A percentile compares a stretch with the other conserved stretches of the same genome.
Evolutionary conservation across 2,888 invertebrate genomes (phyloP).

Genomic region (Sicus ferrugineus): DNA sequence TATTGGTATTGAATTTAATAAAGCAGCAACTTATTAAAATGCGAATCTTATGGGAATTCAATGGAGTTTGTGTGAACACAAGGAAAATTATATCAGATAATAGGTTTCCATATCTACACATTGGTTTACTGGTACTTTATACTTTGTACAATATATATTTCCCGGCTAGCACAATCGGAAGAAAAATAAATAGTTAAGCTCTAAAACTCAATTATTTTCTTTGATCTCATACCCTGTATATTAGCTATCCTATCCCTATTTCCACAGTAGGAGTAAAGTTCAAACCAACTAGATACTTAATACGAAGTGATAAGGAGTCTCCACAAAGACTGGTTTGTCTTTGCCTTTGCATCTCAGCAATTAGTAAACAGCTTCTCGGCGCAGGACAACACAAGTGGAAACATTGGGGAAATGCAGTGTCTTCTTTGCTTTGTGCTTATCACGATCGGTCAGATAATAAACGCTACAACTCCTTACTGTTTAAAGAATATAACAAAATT

Average conservation of each 20-base stretch:
- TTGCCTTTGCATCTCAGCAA: neutral
- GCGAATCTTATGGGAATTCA: too few relatives aligned
- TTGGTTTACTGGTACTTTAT: too few relatives aligned
- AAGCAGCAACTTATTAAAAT: too few relatives aligned
- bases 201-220: too few relatives aligned
- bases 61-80: too few relatives aligned
- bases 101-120: too few relatives aligned
- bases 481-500: neutral
- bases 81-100: too few relatives aligned
- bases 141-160: too few relatives aligned
- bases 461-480: slow-evolving; percentile 2
- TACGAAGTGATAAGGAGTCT: neutral
- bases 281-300: neutral
- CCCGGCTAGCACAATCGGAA: too few relatives aligned
- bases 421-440: neutral
- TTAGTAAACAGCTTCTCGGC: neutral
- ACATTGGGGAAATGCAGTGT: neutral
- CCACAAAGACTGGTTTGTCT: neutral
- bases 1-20: too few relatives aligned
- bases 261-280: neutral
- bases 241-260: slow-evolving; percentile 2
- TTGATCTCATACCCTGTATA: neutral
- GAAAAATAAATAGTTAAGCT: too few relatives aligned
- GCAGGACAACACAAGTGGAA: neutral
- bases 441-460: neutral